A percentile compares a stretch with the other conserved stretches of the same genome.
Evolutionary conservation across 2,797 vertebrate species (phyloP).

Genomic region (Megalops cyprinoides): DNA sequence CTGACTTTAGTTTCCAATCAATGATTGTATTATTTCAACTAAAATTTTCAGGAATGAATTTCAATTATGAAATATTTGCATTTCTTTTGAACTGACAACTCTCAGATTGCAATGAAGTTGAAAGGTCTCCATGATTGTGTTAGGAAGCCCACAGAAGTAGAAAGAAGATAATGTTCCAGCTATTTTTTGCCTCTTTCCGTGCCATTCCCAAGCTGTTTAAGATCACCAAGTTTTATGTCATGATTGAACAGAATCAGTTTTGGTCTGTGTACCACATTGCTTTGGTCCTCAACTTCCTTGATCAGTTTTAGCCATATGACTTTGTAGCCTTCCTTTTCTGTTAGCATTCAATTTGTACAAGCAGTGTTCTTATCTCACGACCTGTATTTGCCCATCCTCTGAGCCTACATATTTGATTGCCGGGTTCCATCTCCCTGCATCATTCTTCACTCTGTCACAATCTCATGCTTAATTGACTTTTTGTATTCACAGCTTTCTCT

Average conservation of each 20-base stretch:
- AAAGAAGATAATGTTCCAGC: not conserved
- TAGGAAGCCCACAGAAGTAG: not conserved
- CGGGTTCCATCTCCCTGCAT: slow-evolving; percentile 46
- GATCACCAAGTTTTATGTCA: not conserved
- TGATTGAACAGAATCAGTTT: not conserved
- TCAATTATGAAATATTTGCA: too few species aligned
- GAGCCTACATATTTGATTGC: slow-evolving; percentile 37
- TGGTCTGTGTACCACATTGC: slow-evolving; percentile 27
- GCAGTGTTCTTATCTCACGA: slow-evolving; percentile 29
- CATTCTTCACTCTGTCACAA: slow-evolving; percentile 52
- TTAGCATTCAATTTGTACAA: slow-evolving; percentile 34
- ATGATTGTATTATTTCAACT: not conserved
- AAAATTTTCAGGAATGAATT: not conserved
- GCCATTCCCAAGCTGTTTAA: not conserved
- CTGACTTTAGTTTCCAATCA: not conserved
- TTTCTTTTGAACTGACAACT: not conserved
- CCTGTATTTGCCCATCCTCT: slow-evolving; percentile 40
- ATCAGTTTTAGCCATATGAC: slow-evolving; percentile 25
- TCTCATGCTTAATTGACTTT: slow-evolving; percentile 54
- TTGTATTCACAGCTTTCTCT: slow-evolving; percentile 58
- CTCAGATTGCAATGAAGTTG: not conserved
- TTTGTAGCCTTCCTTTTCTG: slow-evolving; percentile 27
- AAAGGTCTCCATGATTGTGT: not conserved
- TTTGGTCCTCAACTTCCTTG: slow-evolving; percentile 20
- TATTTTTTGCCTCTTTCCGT: too few species aligned